Percentiles rank a stretch among this genome's conserved stretches.
Evolutionary conservation across 1,140 invertebrate genomes (phyloP).

Genomic region (Stegodyphus mimosarum): DNA sequence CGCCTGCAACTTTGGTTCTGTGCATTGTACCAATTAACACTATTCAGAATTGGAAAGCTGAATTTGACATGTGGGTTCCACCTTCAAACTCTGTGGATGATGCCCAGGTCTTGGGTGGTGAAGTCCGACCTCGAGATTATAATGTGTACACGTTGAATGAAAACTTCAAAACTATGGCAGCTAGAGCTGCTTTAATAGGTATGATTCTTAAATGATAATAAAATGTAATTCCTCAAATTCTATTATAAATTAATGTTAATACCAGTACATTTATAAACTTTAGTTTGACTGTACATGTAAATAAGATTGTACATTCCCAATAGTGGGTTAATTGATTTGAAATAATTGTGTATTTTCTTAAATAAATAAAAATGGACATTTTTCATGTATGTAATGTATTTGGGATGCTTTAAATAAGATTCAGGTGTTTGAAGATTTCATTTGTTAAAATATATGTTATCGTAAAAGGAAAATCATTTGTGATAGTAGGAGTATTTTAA

Average conservation of each 20-base stretch:
- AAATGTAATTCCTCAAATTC: not conserved
- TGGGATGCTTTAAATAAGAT: too few relatives aligned
- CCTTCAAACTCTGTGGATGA: slow-evolving; percentile 66
- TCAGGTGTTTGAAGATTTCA: too few relatives aligned
- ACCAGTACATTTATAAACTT: too few relatives aligned
- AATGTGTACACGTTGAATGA: slow-evolving; percentile 92
- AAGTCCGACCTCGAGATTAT: slow-evolving; percentile 80
- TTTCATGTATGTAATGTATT: too few relatives aligned
- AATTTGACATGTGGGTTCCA: slow-evolving; percentile 97
- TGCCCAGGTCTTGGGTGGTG: slow-evolving; percentile 58
- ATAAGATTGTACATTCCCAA: too few relatives aligned
- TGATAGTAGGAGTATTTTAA: too few relatives aligned
- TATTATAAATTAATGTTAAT: not conserved
- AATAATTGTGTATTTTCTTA: too few relatives aligned
- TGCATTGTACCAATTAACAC: slow-evolving; percentile 99
- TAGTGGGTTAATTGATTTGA: too few relatives aligned
- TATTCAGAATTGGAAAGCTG: slow-evolving; percentile 96
- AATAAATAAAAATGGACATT: too few relatives aligned
- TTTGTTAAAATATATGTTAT: too few relatives aligned
- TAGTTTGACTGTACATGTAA: too few relatives aligned
- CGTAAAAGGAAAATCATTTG: too few relatives aligned
- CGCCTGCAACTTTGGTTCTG: slow-evolving; percentile 87
- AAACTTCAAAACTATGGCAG: slow-evolving; percentile 88
- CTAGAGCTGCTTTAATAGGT: slow-evolving; percentile 80
- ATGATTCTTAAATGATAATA: slow-evolving; percentile 54